Base-by-base conservation (phyloP, 37 sponge, comb jelly and placozoan genomes). In the Aplysina aerophoba region DNA sequence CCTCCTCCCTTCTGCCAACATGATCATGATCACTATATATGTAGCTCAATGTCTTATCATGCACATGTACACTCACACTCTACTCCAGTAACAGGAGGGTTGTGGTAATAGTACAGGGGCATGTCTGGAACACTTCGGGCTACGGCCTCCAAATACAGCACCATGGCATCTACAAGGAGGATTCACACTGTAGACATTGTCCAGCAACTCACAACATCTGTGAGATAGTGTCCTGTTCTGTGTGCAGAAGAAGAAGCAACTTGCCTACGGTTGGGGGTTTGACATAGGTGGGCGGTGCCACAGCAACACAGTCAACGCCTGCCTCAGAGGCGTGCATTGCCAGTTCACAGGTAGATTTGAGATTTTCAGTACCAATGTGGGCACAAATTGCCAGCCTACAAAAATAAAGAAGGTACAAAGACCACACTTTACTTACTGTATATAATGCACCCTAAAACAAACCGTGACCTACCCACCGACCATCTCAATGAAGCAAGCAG, bases 91-190 rank as follows among this genome's bases (percentile, higher is more conserved):
- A 83, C 59, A 38, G 67, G 12, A 15, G 91, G 89, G 19, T 91
- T 88, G 81, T 94, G 94, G 66, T 94, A 94, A 83, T 94, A 94
- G 71, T 64, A 94, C 73, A 94, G 62, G 12, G 94, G 92, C 16
- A 85, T 57, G 22, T 24, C 37, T 21, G 94, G 91, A 50, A 87
- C 92, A 61, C 89, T 85, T 53, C 65, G 71, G 28, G 74, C 86
- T n/a, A 94, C 92, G 78, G 85, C 84, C 39, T 78, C 75, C 54
- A 90, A 67, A 62, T 88, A 94, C 15, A 64, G 58, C 3, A 94
- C 73, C 31, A 94, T 84, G 35, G 86, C 39, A n/a, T 88, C 94
- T 94, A 78, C 15, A 55, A 25, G 73, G 13, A 73, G 44, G 50
- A 33, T 8, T 4, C 5, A 72, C 21, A 72, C 12, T 22, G 5